Evolutionary conservation across 2,797 vertebrate species (phyloP), one percentile per base, ranked within the genome.

Genomic region (Gephyroberyx darwinii): DNA sequence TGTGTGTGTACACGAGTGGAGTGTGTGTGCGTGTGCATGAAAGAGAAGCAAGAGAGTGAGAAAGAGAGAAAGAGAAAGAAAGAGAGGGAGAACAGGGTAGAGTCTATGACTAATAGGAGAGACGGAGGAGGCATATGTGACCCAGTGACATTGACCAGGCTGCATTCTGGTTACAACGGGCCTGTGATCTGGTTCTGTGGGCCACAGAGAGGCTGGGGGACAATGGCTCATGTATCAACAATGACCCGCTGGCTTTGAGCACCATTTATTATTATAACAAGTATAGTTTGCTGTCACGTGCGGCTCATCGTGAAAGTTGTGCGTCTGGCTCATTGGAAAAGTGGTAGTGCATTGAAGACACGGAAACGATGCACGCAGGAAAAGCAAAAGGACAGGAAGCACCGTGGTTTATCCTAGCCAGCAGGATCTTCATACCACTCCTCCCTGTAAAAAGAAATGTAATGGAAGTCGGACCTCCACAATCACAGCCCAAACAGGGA

Each of bases 51-150:
- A 53, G 37, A 41, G 83, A 67, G 73, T 71, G 65, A 73, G 68
- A 59, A 65, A 55, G 66, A 76, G 62, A 68, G 67, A 30, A 35
- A 30, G 1, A 37, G 35, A 54, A 16, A 76, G 30, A 59, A 57
- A 88, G 77, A 26, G 47, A 81, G 66, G 79, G 65, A 82, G 83
- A 73, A 83, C 69, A 43, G 65, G 51, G 64, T 69, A 70, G 70
- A 81, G 76, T 71, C 41, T 71, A 48, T 91, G 90, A 92, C 75
- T 92, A 90, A 91, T 90, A 88, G 91, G 65, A 74, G 77, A 73
- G 77, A 83, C 75, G 60, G 54, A 52, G 83, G 35, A 47, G 75
- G 76, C 82, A 76, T 76, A 77, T 91, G 88, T 81, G 89, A 90
- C 91, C 92, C 45, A 22, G 45, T 89, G 90, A 91, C 90, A 87